These are phyloP conservation scores for Cololabis saira DNA, from an alignment of 2,113 vertebrate genomes.

Conservation along the genomic window DNA sequence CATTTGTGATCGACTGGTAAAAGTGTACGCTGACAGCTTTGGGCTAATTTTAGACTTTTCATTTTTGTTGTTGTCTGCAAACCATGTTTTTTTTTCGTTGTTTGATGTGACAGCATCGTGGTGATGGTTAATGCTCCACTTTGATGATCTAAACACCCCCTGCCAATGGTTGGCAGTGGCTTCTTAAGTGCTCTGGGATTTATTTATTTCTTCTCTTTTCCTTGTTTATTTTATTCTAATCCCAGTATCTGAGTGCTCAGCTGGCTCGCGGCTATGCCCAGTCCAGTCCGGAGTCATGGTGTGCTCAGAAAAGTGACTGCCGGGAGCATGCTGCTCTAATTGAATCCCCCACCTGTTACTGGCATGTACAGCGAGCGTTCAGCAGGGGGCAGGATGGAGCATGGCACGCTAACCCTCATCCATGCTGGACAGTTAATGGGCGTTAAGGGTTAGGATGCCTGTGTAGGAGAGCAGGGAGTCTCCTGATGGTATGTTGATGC, in stretches of 20 bases:
- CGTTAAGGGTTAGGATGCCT: constrained; percentile 45
- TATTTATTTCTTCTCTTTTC: constrained; percentile 24
- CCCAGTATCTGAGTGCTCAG: constrained; percentile 44
- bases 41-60: constrained; percentile 70
- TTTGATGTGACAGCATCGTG: constrained; percentile 67
- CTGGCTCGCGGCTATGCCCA: constrained; percentile 51
- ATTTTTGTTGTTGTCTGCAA: constrained; percentile 54
- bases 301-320: constrained; percentile 67
- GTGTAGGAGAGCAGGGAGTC: constrained; percentile 44
- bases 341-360: constrained; percentile 83
- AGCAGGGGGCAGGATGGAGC: constrained; percentile 80
- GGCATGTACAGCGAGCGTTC: constrained; percentile 70
- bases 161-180: constrained; percentile 64
- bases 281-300: constrained; percentile 57
- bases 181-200: constrained; percentile 46
- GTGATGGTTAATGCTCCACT: constrained; percentile 63
- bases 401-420: constrained; percentile 46
- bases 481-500: constrained; percentile 42
- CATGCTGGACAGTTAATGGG: constrained; percentile 68
- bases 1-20: constrained; percentile 72
- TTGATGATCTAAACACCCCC: constrained; percentile 74
- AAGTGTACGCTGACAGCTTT: constrained; percentile 71
- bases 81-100: constrained; percentile 59
- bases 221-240: constrained; percentile 13
- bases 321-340: constrained; percentile 81